Evolutionary conservation across 2,797 vertebrate species (phyloP), one percentile per base, ranked within the genome.

Genomic region (Novumbra hubbsi): DNA sequence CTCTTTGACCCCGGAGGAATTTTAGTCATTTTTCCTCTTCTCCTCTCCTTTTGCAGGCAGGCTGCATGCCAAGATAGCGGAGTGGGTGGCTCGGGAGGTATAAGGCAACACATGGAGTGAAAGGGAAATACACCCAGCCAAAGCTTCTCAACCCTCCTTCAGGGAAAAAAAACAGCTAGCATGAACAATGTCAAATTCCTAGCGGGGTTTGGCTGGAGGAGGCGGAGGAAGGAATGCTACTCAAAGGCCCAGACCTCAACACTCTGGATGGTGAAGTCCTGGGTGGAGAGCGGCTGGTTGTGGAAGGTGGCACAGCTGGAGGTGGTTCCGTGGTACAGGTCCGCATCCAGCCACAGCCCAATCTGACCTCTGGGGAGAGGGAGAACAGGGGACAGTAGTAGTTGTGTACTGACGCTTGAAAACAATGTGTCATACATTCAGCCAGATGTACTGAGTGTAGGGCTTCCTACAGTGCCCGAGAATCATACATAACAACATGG

Each of bases 181-280:
- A 52, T 72, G 70, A 73, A 77, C 75, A 66, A 65, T 49, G 16
- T 80, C 19, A 62, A 67, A 28, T 15, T 64, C 27, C n/a, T 21
- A 3, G 21, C 24, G 73, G 76, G 48, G 27, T 70, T 76, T 68
- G 49, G 60, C 73, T 74, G 75, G 80, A 72, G 76, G 45, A 0
- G 41, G 74, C 77, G 70, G 73, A 28, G 75, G 62, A 8, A 38
- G 52, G 1, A 55, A 50, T 38, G 82, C 86, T 91, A 94, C 78
- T 94, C 91, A 8, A 95, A 95, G 82, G 85, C 86, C 98, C 98
- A 99, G 19, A 99, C 95, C 92, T 99, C 98, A 69, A 99, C 87
- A 68, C 96, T 96, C 84, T 98, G 98, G 88, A 98, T 91, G 88
- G 93, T 97, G 93, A 99, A 99, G 93, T 99, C 98, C 90, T 95